Conservation (phyloP, 1,140 invertebrate genomes). For the Cherax destructor region DNA sequence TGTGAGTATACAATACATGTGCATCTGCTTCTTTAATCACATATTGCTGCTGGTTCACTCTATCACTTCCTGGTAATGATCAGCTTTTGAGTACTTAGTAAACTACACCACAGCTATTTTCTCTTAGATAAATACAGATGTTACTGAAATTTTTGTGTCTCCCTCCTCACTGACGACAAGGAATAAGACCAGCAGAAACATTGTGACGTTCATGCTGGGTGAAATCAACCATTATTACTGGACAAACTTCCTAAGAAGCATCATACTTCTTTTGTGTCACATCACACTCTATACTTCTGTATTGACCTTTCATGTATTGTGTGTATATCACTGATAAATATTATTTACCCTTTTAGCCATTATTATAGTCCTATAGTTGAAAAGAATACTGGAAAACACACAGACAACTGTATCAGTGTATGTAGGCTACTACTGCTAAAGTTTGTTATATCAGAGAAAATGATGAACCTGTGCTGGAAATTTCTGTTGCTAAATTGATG, state of each 20-base stretch:
- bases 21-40: not conserved
- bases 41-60: not conserved
- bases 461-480: slow-evolving; percentile 34
- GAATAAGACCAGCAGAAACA: not conserved
- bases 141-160: not conserved
- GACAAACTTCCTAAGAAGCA: not conserved
- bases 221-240: not conserved
- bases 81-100: not conserved
- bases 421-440: not conserved
- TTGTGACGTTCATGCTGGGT: not conserved
- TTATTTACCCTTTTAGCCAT: not conserved
- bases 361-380: not conserved
- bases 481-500: slow-evolving; percentile 17
- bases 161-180: not conserved
- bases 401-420: not conserved
- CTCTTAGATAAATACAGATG: no score
- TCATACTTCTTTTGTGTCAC: not conserved
- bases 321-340: not conserved
- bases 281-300: not conserved
- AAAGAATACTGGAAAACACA: not conserved
- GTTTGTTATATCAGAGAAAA: slow-evolving; percentile 5
- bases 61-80: not conserved
- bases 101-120: no score
- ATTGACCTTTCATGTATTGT: not conserved
- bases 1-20: not conserved